A percentile compares a stretch with the other conserved stretches of the same genome.
These are phyloP conservation scores for Idris sp. DNA, from an alignment of 1,140 invertebrate genomes.

Conservation along the genomic window DNA sequence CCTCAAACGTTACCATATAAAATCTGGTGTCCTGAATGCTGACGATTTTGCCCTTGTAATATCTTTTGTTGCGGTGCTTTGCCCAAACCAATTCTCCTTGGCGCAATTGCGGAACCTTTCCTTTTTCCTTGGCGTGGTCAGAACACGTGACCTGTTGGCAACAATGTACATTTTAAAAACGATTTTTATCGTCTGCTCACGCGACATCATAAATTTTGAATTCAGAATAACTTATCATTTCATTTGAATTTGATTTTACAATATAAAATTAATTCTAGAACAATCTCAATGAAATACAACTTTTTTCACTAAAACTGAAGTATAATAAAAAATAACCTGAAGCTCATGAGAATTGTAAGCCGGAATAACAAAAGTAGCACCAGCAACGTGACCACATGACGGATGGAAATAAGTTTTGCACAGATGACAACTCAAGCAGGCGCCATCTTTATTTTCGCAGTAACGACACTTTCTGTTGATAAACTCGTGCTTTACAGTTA, in stretches of 20 bases:
- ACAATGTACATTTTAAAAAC: slow-evolving; percentile 40
- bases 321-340: slow-evolving; percentile 64
- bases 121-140: slow-evolving; percentile 71
- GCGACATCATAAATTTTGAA: too few species aligned
- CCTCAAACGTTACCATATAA: slow-evolving; percentile 83
- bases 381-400: slow-evolving; percentile 71
- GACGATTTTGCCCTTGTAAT: slow-evolving; percentile 80
- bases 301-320: too few species aligned
- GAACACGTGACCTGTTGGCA: slow-evolving; percentile 78
- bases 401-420: slow-evolving; percentile 71
- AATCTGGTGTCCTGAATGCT: slow-evolving; percentile 78
- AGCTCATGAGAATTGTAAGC: slow-evolving; percentile 69
- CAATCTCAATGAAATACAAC: too few species aligned
- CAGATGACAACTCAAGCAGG: slow-evolving; percentile 69
- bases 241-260: slow-evolving; percentile 1
- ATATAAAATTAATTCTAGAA: too few species aligned
- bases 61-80: slow-evolving; percentile 82
- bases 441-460: slow-evolving; percentile 68
- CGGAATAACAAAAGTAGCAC: slow-evolving; percentile 70
- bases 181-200: not conserved
- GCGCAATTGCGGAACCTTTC: slow-evolving; percentile 69
- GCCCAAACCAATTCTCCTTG: slow-evolving; percentile 80
- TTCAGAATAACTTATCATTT: not conserved
- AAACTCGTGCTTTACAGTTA: slow-evolving; percentile 64
- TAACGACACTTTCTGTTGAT: slow-evolving; percentile 67